These are phyloP conservation scores for Folsomia candida DNA, from an alignment of 2,888 invertebrate species.

Conservation along the genomic window DNA sequence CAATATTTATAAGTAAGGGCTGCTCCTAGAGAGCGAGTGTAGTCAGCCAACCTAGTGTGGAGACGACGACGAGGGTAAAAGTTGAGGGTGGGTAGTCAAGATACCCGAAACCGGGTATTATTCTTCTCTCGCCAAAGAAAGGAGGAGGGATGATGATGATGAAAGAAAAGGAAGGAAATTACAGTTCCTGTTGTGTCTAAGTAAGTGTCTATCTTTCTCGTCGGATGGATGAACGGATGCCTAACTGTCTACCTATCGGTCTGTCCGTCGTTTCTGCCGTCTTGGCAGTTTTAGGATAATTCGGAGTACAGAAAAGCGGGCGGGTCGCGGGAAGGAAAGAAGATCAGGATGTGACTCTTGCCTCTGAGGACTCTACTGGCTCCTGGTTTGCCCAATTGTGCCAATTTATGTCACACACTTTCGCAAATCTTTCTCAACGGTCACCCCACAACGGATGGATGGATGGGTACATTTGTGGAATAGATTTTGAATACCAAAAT, in stretches of 20 bases:
- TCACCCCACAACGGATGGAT: no score
- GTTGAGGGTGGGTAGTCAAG: background rate
- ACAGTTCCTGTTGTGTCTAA: no score
- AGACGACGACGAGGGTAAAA: background rate
- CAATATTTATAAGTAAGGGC: background rate
- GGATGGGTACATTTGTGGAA: background rate
- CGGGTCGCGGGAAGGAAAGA: background rate
- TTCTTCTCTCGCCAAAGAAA: background rate
- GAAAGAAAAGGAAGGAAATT: no score
- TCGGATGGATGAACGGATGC: no score
- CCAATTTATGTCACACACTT: constrained; percentile 4
- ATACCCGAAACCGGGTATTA: background rate
- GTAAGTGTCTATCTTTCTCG: no score
- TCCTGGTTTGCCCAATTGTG: background rate
- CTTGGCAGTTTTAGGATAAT: no score
- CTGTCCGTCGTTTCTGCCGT: no score
- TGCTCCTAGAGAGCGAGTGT: no score
- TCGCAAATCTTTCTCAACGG: constrained; percentile 1
- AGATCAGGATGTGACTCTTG: background rate
- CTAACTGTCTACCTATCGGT: no score
- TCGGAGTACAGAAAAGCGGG: no score
- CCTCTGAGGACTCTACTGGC: background rate
- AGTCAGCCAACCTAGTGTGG: background rate
- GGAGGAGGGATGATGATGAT: background rate
- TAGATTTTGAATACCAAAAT: background rate